Conservation (phyloP, 2,113 vertebrate species). For the Macroglossus sobrinus region DNA sequence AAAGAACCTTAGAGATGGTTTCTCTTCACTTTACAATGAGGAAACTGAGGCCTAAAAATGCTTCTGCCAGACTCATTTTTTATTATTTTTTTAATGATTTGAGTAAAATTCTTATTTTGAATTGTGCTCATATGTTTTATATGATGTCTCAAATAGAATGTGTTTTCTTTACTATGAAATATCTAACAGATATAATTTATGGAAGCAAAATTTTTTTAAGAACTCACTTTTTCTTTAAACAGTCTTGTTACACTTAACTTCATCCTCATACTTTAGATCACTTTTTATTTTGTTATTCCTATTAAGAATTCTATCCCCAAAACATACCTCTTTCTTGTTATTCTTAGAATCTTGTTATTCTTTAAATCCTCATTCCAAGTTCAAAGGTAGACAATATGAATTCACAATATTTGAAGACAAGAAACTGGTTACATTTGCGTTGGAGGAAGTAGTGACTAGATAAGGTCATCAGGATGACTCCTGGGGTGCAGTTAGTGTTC, state of each 20-base stretch:
- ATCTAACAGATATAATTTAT: neutral
- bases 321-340: neutral
- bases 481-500: neutral
- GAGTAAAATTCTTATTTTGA: slow-evolving; percentile 8
- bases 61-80: neutral
- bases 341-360: neutral
- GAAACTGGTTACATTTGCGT: neutral
- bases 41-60: slow-evolving; percentile 19
- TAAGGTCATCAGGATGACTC: neutral
- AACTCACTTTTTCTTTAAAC: neutral
- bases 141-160: neutral
- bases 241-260: neutral
- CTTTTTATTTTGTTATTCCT: neutral
- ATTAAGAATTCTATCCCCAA: neutral
- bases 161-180: neutral
- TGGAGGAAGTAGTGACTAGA: neutral
- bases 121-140: neutral
- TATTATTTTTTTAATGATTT: slow-evolving; percentile 4
- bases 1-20: neutral
- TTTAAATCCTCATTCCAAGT: neutral
- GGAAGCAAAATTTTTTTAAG: neutral
- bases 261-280: neutral
- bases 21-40: neutral
- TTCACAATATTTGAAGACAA: neutral
- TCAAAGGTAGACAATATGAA: neutral